These are phyloP conservation scores for Philhelius pedissequus DNA, from an alignment of 2,888 invertebrate species.

Conservation along the genomic window DNA sequence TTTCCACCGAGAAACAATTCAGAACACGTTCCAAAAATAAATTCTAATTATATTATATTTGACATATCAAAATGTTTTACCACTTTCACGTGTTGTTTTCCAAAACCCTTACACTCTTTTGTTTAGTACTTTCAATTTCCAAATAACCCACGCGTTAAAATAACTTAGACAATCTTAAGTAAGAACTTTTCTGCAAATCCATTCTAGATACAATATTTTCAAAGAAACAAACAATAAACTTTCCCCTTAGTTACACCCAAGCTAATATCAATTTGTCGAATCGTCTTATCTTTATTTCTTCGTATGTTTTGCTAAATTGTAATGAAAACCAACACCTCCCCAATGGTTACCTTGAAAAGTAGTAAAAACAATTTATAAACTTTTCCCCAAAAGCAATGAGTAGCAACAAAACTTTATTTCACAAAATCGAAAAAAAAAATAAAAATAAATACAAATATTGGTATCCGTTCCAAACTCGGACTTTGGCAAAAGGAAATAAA, in stretches of 20 bases:
- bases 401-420: slow-evolving; percentile 48
- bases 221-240: slow-evolving; percentile 14
- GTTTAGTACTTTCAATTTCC: not conserved
- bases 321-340: slow-evolving; percentile 58
- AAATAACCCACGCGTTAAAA: slow-evolving; percentile 13
- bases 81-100: not conserved
- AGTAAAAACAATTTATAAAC: slow-evolving; percentile 30
- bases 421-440: slow-evolving; percentile 7
- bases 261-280: slow-evolving; percentile 61
- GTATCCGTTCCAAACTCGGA: slow-evolving; percentile 51
- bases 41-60: no score
- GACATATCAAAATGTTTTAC: not conserved
- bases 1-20: no score
- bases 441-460: slow-evolving; percentile 8
- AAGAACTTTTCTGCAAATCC: slow-evolving; percentile 1
- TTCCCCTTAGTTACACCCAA: slow-evolving; percentile 24
- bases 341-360: not conserved
- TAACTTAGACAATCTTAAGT: not conserved
- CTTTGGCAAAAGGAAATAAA: slow-evolving; percentile 10
- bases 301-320: slow-evolving; percentile 21
- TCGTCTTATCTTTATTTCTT: slow-evolving; percentile 34
- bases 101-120: not conserved
- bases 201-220: slow-evolving; percentile 8
- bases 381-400: slow-evolving; percentile 42
- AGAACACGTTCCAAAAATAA: not conserved